Evolutionary conservation across 2,797 vertebrate genomes (phyloP).

Genomic region (Sebastes iracundus): DNA sequence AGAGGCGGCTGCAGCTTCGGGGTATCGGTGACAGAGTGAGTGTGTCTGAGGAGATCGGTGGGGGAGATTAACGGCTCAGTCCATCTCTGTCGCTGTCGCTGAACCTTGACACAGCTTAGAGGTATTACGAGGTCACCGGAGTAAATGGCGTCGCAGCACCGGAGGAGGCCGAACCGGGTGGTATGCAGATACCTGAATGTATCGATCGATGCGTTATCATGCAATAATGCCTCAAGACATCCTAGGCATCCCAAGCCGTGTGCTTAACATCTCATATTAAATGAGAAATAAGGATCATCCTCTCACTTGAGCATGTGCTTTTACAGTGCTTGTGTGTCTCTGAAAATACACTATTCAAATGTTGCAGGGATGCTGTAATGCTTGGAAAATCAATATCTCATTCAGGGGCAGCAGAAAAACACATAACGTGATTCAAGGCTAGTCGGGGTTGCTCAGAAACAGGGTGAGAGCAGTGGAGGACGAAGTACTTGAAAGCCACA

Average conservation of each 20-base stretch:
- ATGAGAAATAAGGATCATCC: slow-evolving; percentile 9
- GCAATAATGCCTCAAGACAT: slow-evolving; percentile 22
- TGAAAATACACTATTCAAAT: slow-evolving; percentile 40
- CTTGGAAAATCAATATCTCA: slow-evolving; percentile 67
- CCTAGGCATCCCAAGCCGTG: neutral
- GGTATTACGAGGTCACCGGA: slow-evolving; percentile 71
- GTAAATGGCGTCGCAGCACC: slow-evolving; percentile 57
- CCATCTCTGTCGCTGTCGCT: slow-evolving; percentile 72
- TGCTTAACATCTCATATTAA: slow-evolving; percentile 11
- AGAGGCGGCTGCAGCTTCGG: slow-evolving; percentile 68
- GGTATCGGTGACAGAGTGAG: slow-evolving; percentile 77
- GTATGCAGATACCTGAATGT: slow-evolving; percentile 34
- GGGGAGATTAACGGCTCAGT: slow-evolving; percentile 80
- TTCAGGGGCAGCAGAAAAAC: slow-evolving; percentile 46
- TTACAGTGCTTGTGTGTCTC: slow-evolving; percentile 31
- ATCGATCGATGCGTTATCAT: slow-evolving; percentile 38
- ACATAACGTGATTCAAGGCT: slow-evolving; percentile 51
- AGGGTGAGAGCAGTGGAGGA: neutral
- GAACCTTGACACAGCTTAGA: slow-evolving; percentile 77
- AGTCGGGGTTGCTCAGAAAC: slow-evolving; percentile 11
- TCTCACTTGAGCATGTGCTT: neutral
- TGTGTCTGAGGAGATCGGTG: slow-evolving; percentile 76
- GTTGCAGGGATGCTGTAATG: slow-evolving; percentile 36
- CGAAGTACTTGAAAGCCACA: too few species aligned
- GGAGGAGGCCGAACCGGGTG: slow-evolving; percentile 11